Evolutionary conservation across 2,113 vertebrate species (phyloP).

Genomic region (Holacanthus passer): DNA sequence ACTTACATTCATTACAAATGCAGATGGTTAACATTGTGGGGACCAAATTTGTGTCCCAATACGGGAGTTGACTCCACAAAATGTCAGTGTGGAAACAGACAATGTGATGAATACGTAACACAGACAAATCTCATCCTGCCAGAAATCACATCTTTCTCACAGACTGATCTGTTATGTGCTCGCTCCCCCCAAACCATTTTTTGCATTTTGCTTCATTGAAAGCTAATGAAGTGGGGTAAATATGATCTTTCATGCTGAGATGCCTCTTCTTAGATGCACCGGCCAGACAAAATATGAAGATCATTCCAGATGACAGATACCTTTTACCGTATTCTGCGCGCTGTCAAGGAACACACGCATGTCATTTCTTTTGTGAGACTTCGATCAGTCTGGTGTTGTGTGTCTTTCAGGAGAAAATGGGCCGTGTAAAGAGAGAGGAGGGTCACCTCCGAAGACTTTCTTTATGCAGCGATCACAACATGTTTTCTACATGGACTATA

Average conservation of each 20-base stretch:
- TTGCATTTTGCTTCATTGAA: conserved; percentile 63
- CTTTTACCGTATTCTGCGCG: neutral
- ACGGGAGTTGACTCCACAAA: neutral
- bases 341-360: conserved; percentile 4
- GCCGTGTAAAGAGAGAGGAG: neutral
- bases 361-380: conserved; percentile 20
- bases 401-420: conserved; percentile 20
- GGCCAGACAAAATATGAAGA: conserved; percentile 47
- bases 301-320: conserved; percentile 47
- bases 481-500: neutral
- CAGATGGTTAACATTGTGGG: neutral
- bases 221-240: conserved; percentile 67
- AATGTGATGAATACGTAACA: conserved; percentile 2
- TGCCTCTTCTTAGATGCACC: conserved; percentile 52
- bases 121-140: conserved; percentile 15
- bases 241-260: conserved; percentile 49
- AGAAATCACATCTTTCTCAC: conserved; percentile 38
- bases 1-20: neutral
- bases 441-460: neutral
- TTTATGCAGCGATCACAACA: neutral
- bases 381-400: neutral
- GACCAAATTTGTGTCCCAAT: conserved; percentile 5
- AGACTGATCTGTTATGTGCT: conserved; percentile 27
- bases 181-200: conserved; percentile 31
- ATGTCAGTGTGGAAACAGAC: neutral